These are phyloP conservation scores for Crossocerus cetratus DNA, from an alignment of 2,888 invertebrate species.

Conservation along the genomic window DNA sequence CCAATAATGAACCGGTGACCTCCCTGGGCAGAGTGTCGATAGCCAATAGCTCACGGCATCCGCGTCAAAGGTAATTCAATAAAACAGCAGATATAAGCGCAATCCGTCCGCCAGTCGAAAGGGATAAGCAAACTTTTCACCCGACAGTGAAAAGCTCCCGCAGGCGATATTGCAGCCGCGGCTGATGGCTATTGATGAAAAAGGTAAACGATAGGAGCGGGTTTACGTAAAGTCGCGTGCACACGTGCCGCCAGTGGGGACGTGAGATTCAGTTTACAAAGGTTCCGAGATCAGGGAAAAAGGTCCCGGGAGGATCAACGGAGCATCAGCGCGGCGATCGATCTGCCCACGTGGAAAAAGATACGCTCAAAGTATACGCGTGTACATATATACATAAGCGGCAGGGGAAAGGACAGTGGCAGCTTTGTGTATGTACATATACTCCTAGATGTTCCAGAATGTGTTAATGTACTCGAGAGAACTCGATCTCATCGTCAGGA, in stretches of 20 bases:
- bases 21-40: not conserved
- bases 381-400: constrained; percentile 24
- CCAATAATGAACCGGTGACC: constrained; percentile 15
- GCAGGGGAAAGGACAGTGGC: constrained; percentile 10
- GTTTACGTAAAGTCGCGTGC: no score
- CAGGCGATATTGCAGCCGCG: not conserved
- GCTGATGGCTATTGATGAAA: not conserved
- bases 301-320: constrained; percentile 24
- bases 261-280: no score
- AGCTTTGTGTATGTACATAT: constrained; percentile 26
- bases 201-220: not conserved
- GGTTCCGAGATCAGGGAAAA: not conserved
- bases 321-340: constrained; percentile 35
- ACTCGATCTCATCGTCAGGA: constrained; percentile 3
- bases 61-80: not conserved
- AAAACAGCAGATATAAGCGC: not conserved
- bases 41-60: not conserved
- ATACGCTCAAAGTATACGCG: constrained; percentile 59
- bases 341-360: constrained; percentile 56
- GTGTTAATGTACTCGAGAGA: constrained; percentile 33
- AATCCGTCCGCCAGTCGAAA: not conserved
- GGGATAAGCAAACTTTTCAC: not conserved
- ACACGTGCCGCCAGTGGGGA: no score
- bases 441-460: constrained; percentile 42
- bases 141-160: no score